Evolutionary conservation across 2,888 invertebrate genomes (phyloP).

Genomic region (Meta bourneti): DNA sequence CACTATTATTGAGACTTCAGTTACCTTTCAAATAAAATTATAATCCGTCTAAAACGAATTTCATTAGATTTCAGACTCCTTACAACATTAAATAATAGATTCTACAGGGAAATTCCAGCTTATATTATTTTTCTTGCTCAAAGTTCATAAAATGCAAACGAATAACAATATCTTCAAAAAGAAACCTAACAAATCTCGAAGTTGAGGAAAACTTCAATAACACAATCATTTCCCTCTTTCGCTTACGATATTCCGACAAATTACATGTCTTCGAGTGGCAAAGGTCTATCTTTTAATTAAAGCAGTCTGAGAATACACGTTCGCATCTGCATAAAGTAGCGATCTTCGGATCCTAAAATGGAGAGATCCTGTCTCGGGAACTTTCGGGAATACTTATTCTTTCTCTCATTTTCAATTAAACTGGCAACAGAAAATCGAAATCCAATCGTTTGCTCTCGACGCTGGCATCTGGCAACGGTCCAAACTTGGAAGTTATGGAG

Average conservation of each 20-base stretch:
- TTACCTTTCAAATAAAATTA: no score
- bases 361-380: neutral
- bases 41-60: no score
- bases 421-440: conserved; percentile 37
- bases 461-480: neutral
- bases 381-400: neutral
- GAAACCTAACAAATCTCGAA: no score
- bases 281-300: neutral
- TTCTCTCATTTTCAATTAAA: conserved; percentile 41
- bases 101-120: no score
- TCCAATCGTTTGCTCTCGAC: conserved; percentile 29
- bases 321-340: neutral
- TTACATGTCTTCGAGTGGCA: neutral
- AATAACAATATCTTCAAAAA: no score
- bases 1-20: no score
- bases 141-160: no score
- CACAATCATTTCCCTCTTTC: neutral
- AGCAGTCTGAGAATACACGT: neutral
- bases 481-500: neutral
- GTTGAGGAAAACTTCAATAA: neutral
- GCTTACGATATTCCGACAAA: neutral
- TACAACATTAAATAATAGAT: no score
- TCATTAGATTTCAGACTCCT: no score
- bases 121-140: no score
- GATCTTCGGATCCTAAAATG: neutral